Percentiles rank a stretch among this genome's conserved stretches.
phyloP scores from a whole-genome alignment of 2,888 invertebrate genomes.

The Criorhina ranunculi region DNA sequence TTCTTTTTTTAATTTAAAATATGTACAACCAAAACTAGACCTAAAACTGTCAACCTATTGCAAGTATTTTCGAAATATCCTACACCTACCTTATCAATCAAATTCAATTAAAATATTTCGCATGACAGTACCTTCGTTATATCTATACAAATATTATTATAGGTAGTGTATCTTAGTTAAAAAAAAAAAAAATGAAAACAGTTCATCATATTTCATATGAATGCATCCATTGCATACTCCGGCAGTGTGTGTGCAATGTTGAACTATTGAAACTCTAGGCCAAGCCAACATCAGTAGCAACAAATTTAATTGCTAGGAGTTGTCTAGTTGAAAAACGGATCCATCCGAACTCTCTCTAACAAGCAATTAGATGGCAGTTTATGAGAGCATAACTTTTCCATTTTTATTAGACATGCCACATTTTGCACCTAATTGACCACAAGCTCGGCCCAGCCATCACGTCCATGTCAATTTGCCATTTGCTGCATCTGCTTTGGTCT shows the following conservation, averaged over 20 bases:
- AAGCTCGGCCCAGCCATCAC: slow-evolving; percentile 73
- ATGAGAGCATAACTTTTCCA: slow-evolving; percentile 79
- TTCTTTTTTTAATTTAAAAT: too few species aligned
- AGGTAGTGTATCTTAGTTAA: slow-evolving; percentile 1
- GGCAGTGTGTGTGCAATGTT: background rate
- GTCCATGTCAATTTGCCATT: slow-evolving; percentile 76
- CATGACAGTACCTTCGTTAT: slow-evolving; percentile 38
- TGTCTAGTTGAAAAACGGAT: slow-evolving; percentile 77
- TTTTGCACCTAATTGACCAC: slow-evolving; percentile 79
- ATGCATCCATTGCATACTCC: background rate
- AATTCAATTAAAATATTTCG: slow-evolving; percentile 66
- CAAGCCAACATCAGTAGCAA: slow-evolving; percentile 28
- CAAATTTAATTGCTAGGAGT: slow-evolving; percentile 73
- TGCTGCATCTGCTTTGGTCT: slow-evolving; percentile 72
- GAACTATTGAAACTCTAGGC: slow-evolving; percentile 7
- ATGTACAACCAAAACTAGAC: too few species aligned
- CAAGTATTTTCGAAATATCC: background rate
- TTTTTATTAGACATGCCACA: slow-evolving; percentile 79
- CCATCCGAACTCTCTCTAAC: slow-evolving; percentile 78
- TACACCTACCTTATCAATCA: slow-evolving; percentile 1
- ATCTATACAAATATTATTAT: background rate
- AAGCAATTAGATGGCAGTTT: slow-evolving; percentile 79
- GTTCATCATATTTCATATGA: slow-evolving; percentile 13
- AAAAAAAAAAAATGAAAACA: slow-evolving; percentile 15
- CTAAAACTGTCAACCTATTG: background rate